Base-by-base conservation (phyloP, 2,888 invertebrate species). In the Pocota personata region DNA sequence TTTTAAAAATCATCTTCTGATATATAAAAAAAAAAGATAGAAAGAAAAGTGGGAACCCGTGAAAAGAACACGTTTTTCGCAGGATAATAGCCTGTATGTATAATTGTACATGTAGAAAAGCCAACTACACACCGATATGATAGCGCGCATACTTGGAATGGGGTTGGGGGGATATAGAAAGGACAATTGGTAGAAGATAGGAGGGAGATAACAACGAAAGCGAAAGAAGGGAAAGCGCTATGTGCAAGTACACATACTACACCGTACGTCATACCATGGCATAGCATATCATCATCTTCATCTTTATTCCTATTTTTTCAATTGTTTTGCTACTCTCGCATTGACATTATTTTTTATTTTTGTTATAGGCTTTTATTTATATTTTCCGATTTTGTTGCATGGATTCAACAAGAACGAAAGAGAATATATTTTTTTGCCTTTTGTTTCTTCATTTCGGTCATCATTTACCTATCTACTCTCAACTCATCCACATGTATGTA, bases 21-120 rank as follows among this genome's bases (percentile, higher is more conserved):
- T 58, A 30, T 10, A 46, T 24, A 24, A 24, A 24, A 24, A 24
- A 24, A 24, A 3, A 3, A 3, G 4, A 40, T 40, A 27, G 6
- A 27, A n/a, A 62, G 30, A 67, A 6, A 55, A 46, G 19, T 6
- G 32, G 30, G 21, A 67, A 58, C 48, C 27, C 24, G 37, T 40
- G 37, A 67, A 37, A 57, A 66, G 58, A 76, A 76, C 76, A 76
- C 66, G 76, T 76, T 76, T 75, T 76, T 48, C 16, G 27, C 66
- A 76, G 76, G 66, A 66, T 67, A 66, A 48, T 57, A 35, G 43
- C 46, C 30, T 75, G 30, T 55, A 32, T 46, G 14, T 19, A 46
- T 32, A 43, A 16, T 37, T 35, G 52, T 69, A 69, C 57, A 57
- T 57, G 43, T 30, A 46, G 69, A 55, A 57, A 67, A 67, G 35